These are phyloP conservation scores for Pseudomyrmex dendroicus DNA, from an alignment of 1,140 invertebrate genomes.

Conservation along the genomic window DNA sequence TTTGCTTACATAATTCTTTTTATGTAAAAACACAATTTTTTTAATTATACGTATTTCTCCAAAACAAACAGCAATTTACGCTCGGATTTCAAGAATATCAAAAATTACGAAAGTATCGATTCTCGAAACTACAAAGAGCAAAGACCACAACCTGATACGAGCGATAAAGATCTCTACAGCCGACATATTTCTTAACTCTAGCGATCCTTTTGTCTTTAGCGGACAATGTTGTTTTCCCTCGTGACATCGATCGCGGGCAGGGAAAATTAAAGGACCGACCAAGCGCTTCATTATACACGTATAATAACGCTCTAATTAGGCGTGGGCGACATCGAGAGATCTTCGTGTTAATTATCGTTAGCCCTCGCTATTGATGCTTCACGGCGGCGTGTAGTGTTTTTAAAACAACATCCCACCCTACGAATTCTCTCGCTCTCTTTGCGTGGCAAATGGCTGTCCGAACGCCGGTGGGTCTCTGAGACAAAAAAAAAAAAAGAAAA, in stretches of 20 bases:
- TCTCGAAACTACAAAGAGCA: too few relatives aligned
- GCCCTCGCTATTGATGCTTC: slow-evolving; percentile 41
- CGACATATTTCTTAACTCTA: background rate
- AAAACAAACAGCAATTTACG: background rate
- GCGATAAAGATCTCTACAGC: slow-evolving; percentile 37
- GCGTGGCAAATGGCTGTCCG: slow-evolving; percentile 55
- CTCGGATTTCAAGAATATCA: too few relatives aligned
- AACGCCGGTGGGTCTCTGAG: background rate
- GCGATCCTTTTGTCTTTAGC: slow-evolving; percentile 24
- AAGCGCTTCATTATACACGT: slow-evolving; percentile 55
- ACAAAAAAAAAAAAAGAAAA: background rate
- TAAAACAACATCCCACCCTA: slow-evolving; percentile 52
- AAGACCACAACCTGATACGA: background rate
- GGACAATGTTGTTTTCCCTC: background rate
- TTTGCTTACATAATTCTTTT: background rate
- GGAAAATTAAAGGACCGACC: slow-evolving; percentile 37
- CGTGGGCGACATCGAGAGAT: slow-evolving; percentile 49
- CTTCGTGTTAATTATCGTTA: slow-evolving; percentile 60
- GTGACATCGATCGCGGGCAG: background rate
- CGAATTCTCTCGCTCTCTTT: slow-evolving; percentile 22
- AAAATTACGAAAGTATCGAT: too few relatives aligned
- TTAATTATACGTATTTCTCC: too few relatives aligned
- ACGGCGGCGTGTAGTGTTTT: slow-evolving; percentile 30
- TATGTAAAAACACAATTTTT: background rate
- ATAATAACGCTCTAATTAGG: slow-evolving; percentile 69